phyloP scores from a whole-genome alignment of 2,113 vertebrate species.

The Corythornis cristatus region DNA sequence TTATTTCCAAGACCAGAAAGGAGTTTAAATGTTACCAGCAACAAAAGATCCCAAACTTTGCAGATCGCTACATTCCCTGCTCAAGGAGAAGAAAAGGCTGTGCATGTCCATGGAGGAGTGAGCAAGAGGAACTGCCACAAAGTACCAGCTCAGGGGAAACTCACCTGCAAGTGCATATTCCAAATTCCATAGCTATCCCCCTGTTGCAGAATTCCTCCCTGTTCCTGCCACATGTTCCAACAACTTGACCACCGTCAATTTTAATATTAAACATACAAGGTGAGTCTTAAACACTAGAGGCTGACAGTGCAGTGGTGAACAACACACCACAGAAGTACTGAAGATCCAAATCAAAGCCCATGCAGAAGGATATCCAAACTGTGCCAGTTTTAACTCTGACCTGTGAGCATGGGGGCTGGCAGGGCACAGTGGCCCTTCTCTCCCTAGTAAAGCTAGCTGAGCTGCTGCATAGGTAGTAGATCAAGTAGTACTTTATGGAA shows the following conservation, averaged over 20 bases:
- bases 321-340: neutral
- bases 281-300: neutral
- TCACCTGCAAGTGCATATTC: rapidly evolving
- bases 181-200: neutral
- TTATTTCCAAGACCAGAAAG: neutral
- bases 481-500: neutral
- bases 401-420: rapidly evolving
- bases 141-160: neutral
- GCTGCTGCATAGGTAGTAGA: neutral
- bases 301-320: neutral
- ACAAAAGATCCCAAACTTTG: neutral
- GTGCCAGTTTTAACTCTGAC: neutral
- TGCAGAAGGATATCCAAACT: neutral
- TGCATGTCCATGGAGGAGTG: neutral
- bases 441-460: neutral
- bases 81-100: neutral
- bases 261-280: neutral
- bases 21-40: neutral
- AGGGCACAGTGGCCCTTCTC: neutral
- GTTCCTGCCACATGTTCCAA: neutral
- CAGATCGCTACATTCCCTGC: neutral
- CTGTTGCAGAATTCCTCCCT: neutral
- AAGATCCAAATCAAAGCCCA: neutral
- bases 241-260: neutral
- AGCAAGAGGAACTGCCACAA: neutral